Conservation (phyloP, 2,888 invertebrate genomes). For the Orchesella flavescens region DNA sequence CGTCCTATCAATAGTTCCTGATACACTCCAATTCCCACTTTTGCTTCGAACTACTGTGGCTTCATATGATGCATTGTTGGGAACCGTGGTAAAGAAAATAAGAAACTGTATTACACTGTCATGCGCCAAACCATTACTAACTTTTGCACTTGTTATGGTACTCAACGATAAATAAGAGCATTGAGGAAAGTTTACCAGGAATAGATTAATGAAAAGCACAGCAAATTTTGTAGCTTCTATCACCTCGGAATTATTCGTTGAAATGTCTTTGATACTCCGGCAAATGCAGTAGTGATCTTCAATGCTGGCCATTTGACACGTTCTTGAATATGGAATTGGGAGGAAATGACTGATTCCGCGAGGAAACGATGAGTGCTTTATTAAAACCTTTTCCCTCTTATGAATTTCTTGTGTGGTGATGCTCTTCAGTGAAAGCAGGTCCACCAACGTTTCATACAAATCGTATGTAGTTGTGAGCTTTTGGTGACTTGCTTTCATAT, state of each 20-base stretch:
- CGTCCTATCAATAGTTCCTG: constrained; percentile 79
- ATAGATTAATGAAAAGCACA: constrained; percentile 17
- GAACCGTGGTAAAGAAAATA: constrained; percentile 73
- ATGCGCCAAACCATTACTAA: neutral
- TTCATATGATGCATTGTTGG: constrained; percentile 85
- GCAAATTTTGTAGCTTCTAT: constrained; percentile 14
- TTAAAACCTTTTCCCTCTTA: neutral
- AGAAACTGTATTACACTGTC: constrained; percentile 18
- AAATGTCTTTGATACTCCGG: neutral
- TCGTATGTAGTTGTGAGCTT: constrained; percentile 67
- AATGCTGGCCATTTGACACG: constrained; percentile 45
- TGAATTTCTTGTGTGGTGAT: neutral
- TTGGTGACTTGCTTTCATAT: constrained; percentile 47
- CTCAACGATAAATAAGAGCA: neutral
- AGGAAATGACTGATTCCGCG: constrained; percentile 44
- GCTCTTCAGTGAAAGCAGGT: constrained; percentile 75
- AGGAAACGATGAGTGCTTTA: neutral
- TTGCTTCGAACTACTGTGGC: constrained; percentile 74
- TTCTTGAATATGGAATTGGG: constrained; percentile 8
- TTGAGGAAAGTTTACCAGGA: neutral
- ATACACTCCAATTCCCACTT: constrained; percentile 65
- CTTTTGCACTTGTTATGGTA: neutral
- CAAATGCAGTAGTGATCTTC: constrained; percentile 51
- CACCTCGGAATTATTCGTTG: neutral
- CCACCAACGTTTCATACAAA: constrained; percentile 67